A percentile compares a stretch with the other conserved stretches of the same genome.
These are phyloP conservation scores for Sialia sialis DNA, from an alignment of 2,113 vertebrate genomes.

Conservation along the genomic window DNA sequence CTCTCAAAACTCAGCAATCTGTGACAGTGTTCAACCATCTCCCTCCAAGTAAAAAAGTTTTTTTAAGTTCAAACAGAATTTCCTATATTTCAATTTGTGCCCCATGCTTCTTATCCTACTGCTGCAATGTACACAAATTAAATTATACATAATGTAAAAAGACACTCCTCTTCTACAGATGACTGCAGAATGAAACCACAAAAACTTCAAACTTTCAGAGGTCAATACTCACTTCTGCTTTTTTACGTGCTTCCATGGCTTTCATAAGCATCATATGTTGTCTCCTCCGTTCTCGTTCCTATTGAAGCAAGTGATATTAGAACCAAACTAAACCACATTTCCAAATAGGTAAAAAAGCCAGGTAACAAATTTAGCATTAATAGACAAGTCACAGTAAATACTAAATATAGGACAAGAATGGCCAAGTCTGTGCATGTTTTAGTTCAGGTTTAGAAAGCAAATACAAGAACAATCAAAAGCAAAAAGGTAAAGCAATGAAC, in stretches of 20 bases:
- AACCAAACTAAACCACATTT: constrained; percentile 53
- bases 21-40: neutral
- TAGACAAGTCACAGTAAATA: constrained; percentile 80
- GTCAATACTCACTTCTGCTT: constrained; percentile 84
- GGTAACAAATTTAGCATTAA: constrained; percentile 78
- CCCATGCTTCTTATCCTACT: neutral
- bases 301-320: constrained; percentile 72
- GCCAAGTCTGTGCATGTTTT: constrained; percentile 81
- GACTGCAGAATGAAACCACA: neutral
- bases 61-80: neutral
- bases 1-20: neutral
- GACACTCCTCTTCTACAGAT: neutral
- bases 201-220: neutral
- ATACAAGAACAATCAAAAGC: constrained; percentile 82
- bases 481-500: constrained; percentile 85
- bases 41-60: neutral
- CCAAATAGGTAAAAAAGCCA: constrained; percentile 45
- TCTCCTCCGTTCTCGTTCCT: constrained; percentile 90
- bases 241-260: constrained; percentile 92
- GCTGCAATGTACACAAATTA: neutral
- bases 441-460: constrained; percentile 84
- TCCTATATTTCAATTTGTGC: neutral
- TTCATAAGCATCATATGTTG: constrained; percentile 96
- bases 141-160: neutral
- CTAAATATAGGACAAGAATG: constrained; percentile 83